These are phyloP conservation scores for Hypotaenidia philippensis DNA, from an alignment of 2,797 vertebrate genomes.

Conservation along the genomic window DNA sequence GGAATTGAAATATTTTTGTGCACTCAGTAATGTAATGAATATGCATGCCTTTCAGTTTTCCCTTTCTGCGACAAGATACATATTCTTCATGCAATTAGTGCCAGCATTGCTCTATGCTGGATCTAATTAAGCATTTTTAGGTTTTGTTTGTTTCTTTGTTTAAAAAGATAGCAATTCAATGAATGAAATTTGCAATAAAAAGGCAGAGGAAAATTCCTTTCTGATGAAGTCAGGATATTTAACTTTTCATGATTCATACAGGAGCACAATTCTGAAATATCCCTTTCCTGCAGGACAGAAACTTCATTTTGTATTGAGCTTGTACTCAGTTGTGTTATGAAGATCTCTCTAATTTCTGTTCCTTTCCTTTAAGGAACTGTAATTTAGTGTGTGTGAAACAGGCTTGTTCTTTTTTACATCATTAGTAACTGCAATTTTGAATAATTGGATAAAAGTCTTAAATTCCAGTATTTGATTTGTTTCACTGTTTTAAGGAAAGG, in stretches of 20 bases:
- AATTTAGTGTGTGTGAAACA: neutral
- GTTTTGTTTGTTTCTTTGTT: neutral
- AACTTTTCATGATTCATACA: neutral
- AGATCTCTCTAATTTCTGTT: neutral
- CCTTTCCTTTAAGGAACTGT: neutral
- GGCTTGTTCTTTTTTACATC: neutral
- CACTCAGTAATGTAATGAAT: neutral
- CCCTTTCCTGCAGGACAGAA: neutral
- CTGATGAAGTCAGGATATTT: neutral
- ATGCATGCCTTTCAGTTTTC: neutral
- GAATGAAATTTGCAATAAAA: neutral
- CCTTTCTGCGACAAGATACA: neutral
- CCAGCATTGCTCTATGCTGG: neutral
- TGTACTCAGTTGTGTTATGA: neutral
- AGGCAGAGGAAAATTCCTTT: neutral
- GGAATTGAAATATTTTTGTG: neutral
- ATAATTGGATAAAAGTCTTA: neutral
- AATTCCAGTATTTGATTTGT: neutral
- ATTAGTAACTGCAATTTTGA: neutral
- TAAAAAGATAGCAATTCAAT: neutral
- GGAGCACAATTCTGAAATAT: neutral
- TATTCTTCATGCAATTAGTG: neutral
- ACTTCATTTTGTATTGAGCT: neutral
- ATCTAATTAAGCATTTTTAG: neutral
- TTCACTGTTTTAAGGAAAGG: neutral